Evolutionary conservation across 2,113 vertebrate genomes (phyloP).

Genomic region (Scalopus aquaticus): DNA sequence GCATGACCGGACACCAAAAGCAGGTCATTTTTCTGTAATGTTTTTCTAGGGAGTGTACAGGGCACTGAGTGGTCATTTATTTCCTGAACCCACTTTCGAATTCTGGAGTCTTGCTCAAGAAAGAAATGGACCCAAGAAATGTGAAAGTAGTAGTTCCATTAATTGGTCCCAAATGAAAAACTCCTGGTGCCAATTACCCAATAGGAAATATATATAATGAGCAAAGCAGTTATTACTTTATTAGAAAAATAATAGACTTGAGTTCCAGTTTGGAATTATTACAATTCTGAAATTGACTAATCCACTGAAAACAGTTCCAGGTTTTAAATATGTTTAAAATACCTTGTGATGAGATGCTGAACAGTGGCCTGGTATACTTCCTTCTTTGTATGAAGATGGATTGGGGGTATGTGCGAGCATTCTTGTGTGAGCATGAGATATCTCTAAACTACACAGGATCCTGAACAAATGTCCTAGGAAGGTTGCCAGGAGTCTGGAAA

Average conservation of each 20-base stretch:
- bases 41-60: fast-evolving
- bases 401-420: not conserved
- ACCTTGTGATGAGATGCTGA: not conserved
- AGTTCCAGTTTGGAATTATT: not conserved
- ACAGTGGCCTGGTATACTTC: not conserved
- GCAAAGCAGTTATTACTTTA: not conserved
- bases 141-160: not conserved
- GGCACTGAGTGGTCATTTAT: not conserved
- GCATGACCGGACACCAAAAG: not conserved
- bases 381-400: not conserved
- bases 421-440: not conserved
- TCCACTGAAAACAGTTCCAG: not conserved
- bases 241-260: constrained; percentile 19
- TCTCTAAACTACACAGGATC: not conserved
- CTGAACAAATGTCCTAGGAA: not conserved
- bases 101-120: not conserved
- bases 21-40: fast-evolving
- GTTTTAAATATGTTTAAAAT: not conserved
- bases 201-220: not conserved
- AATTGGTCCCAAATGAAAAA: not conserved
- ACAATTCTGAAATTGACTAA: not conserved
- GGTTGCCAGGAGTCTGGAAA: not conserved
- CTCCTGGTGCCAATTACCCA: not conserved
- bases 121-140: not conserved
- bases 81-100: not conserved